These are phyloP conservation scores for Rhynchonema sp. DNA, from an alignment of 2,888 invertebrate genomes.

Conservation along the genomic window DNA sequence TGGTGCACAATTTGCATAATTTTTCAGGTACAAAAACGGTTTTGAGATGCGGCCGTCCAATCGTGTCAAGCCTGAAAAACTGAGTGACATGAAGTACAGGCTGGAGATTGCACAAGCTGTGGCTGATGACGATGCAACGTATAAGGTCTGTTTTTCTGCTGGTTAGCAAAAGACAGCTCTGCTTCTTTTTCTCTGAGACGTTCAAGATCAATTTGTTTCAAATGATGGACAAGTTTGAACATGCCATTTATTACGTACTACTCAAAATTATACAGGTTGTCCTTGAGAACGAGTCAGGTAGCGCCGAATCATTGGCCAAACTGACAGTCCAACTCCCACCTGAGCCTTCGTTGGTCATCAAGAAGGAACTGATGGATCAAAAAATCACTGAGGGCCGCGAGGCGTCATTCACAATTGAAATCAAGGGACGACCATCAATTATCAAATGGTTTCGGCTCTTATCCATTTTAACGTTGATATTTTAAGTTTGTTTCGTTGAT, in stretches of 20 bases:
- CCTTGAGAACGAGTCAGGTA: slow-evolving; percentile 3
- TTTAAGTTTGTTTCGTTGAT: no score
- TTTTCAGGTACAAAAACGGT: slow-evolving; percentile 28
- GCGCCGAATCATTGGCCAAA: neutral
- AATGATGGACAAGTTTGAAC: no score
- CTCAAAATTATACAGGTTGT: slow-evolving; percentile 4
- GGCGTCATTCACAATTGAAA: slow-evolving; percentile 29
- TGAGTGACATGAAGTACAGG: slow-evolving; percentile 15
- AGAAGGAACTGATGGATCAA: slow-evolving; percentile 26
- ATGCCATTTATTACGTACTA: no score
- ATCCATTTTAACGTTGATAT: no score
- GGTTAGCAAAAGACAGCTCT: neutral
- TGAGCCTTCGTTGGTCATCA: slow-evolving; percentile 21
- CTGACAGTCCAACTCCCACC: neutral
- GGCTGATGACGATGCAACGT: slow-evolving; percentile 19
- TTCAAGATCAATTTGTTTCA: neutral
- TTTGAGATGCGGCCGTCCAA: slow-evolving; percentile 22
- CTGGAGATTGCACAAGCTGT: slow-evolving; percentile 16
- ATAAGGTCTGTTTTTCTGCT: slow-evolving; percentile 18
- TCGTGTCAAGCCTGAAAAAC: slow-evolving; percentile 18
- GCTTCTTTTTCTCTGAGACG: neutral
- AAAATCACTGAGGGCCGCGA: slow-evolving; percentile 30
- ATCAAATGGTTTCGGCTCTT: slow-evolving; percentile 24
- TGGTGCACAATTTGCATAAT: no score
- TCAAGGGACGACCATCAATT: slow-evolving; percentile 22